phyloP scores from a whole-genome alignment of 1,140 invertebrate genomes.

The Sitophilus oryzae region DNA sequence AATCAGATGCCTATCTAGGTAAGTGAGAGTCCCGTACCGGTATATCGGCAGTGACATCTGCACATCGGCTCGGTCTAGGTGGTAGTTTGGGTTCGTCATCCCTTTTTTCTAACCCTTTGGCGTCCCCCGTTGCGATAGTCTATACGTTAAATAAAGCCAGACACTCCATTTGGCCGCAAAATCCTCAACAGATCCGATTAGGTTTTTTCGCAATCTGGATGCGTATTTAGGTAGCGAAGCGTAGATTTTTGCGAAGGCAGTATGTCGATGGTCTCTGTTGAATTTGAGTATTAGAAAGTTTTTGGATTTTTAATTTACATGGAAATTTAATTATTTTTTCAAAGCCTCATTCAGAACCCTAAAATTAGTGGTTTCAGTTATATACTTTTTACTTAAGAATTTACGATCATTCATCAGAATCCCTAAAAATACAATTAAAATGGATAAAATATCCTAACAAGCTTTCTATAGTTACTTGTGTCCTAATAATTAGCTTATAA shows the following conservation, averaged over 20 bases:
- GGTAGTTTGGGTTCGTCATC: conserved; percentile 17
- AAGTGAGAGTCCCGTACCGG: conserved; percentile 13
- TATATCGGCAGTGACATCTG: conserved; percentile 34
- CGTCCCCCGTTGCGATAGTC: conserved; percentile 28
- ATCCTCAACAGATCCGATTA: conserved; percentile 40
- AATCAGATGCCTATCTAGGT: conserved; percentile 18
- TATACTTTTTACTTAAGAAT: no score
- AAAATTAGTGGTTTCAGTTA: no score
- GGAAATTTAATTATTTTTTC: no score
- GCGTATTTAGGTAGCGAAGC: not conserved
- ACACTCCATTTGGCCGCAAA: conserved; percentile 41
- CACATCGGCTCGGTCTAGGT: conserved; percentile 22
- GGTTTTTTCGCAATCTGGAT: conserved; percentile 32
- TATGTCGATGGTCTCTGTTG: not conserved
- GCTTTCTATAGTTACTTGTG: no score
- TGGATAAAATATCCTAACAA: no score
- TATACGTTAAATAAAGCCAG: conserved; percentile 33
- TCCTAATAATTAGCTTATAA: no score
- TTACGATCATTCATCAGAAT: no score
- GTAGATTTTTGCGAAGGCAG: not conserved
- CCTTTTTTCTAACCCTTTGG: conserved; percentile 37
- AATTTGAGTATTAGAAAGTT: no score
- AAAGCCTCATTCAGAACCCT: no score
- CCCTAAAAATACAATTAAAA: no score
- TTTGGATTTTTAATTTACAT: no score